phyloP scores from a whole-genome alignment of 2,797 vertebrate species.

The Synaphobranchus kaupii region DNA sequence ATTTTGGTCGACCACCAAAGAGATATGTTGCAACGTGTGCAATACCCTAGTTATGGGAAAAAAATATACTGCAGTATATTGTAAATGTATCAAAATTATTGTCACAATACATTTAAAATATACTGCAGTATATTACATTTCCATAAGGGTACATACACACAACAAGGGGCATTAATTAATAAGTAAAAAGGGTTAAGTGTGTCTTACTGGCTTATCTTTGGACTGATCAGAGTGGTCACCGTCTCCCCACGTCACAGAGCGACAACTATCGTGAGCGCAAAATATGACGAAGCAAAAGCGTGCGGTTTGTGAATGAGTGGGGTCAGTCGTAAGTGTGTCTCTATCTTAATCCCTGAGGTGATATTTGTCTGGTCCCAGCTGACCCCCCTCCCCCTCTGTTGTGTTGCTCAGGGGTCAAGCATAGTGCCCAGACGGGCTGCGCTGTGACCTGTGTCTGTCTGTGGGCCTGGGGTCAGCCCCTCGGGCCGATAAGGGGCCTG shows the following conservation, averaged over 20 bases:
- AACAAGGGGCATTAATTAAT: neutral
- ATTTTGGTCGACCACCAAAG: too few relatives aligned
- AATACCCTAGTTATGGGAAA: too few relatives aligned
- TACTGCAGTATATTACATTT: neutral
- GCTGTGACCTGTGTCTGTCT: constrained; percentile 77
- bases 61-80: too few relatives aligned
- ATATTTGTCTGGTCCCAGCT: constrained; percentile 73
- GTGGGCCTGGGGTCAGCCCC: constrained; percentile 65
- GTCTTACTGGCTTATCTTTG: neutral
- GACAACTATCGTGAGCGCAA: constrained; percentile 42
- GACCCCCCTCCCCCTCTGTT: constrained; percentile 49
- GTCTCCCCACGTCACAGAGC: constrained; percentile 37
- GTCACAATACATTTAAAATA: too few relatives aligned
- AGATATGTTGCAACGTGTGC: too few relatives aligned
- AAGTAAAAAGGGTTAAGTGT: neutral
- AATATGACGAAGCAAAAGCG: constrained; percentile 73
- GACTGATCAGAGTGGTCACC: neutral
- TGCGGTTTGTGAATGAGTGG: constrained; percentile 45
- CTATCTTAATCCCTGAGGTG: constrained; percentile 77
- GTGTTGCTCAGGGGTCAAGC: constrained; percentile 63
- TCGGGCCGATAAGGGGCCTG: constrained; percentile 64
- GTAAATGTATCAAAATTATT: too few relatives aligned
- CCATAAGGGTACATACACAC: neutral
- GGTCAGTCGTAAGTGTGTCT: constrained; percentile 73
- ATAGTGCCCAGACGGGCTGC: constrained; percentile 76